These are phyloP conservation scores for Gibbula magus DNA, from an alignment of 2,888 invertebrate species.

Conservation along the genomic window DNA sequence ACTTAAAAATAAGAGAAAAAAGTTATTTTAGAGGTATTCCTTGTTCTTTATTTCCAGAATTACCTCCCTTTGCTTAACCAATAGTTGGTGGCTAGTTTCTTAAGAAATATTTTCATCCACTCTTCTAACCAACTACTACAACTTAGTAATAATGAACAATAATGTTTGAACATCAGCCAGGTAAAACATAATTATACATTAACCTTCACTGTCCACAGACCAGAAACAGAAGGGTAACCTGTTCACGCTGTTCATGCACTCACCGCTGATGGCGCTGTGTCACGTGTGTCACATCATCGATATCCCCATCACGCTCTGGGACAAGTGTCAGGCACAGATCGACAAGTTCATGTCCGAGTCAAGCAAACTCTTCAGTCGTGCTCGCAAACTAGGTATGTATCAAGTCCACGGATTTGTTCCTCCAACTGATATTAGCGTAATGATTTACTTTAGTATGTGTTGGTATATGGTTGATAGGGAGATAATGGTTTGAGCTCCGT, in stretches of 20 bases:
- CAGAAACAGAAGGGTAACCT: constrained; percentile 86
- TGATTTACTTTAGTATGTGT: too few relatives aligned
- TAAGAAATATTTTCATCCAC: too few relatives aligned
- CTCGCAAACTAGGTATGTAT: constrained; percentile 83
- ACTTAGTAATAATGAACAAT: neutral
- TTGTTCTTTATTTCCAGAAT: too few relatives aligned
- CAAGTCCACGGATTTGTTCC: too few relatives aligned
- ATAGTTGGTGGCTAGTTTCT: too few relatives aligned
- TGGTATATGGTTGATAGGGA: too few relatives aligned
- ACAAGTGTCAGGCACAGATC: constrained; percentile 89
- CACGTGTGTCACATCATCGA: constrained; percentile 91
- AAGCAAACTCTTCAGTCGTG: constrained; percentile 86
- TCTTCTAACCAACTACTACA: too few relatives aligned
- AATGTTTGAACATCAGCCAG: neutral
- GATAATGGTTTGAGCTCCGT: too few relatives aligned
- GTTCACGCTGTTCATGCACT: constrained; percentile 96
- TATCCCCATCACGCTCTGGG: constrained; percentile 91
- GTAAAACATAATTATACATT: neutral
- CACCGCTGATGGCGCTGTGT: constrained; percentile 93
- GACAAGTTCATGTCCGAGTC: constrained; percentile 93
- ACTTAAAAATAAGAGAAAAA: too few relatives aligned
- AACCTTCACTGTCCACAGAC: constrained; percentile 73
- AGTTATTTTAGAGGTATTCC: too few relatives aligned
- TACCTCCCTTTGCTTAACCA: neutral
- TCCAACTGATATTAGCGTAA: too few relatives aligned